Evolutionary conservation across 2,113 vertebrate genomes (phyloP), one percentile per base, ranked within the genome.

Genomic region (Pholis gunnellus): DNA sequence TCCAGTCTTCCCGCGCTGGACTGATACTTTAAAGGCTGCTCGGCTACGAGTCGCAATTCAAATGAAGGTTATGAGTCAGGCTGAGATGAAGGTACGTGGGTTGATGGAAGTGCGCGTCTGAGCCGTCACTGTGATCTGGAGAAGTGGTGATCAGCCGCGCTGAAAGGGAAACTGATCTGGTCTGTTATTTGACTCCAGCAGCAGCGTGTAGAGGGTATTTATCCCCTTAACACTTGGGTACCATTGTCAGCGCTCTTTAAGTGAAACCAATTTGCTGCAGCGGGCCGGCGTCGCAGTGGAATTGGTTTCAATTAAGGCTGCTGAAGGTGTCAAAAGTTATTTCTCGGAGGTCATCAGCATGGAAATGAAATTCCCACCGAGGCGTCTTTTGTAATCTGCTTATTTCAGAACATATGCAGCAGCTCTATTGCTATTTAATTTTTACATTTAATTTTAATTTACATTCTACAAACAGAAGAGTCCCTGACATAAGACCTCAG

Each of bases 291-390:
- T 36, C 46, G 17, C 56, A 4, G 50, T 64, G 67, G 56, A 60
- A 77, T 34, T 82, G 57, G 44, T 71, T 82, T 84, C 42, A 84
- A 27, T 78, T 74, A 64, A 74, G 11, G 64, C 56, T 9, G 68
- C 48, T 38, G 36, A 29, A 72, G 40, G 40, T 29, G 15, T 80
- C 18, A 50, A 0, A 61, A 76, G 54, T 29, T 9, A 8, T 76
- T 66, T 56, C n/a, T 18, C 9, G 3, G 27, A 67, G 46, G 59
- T 75, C 56, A 68, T 70, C 50, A 36, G 29, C 25, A 29, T 63
- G 38, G 71, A 79, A 76, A 72, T 40, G 5, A 36, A 42, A 50
- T 66, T 63, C 44, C 31, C n/a, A 2, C 38, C 17, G 29, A 20
- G 6, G 9, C 10, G 27, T 44, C 29, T 68, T 22, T 56, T 54